These are phyloP conservation scores for Diadophis punctatus DNA, from an alignment of 2,113 vertebrate species.

Conservation along the genomic window DNA sequence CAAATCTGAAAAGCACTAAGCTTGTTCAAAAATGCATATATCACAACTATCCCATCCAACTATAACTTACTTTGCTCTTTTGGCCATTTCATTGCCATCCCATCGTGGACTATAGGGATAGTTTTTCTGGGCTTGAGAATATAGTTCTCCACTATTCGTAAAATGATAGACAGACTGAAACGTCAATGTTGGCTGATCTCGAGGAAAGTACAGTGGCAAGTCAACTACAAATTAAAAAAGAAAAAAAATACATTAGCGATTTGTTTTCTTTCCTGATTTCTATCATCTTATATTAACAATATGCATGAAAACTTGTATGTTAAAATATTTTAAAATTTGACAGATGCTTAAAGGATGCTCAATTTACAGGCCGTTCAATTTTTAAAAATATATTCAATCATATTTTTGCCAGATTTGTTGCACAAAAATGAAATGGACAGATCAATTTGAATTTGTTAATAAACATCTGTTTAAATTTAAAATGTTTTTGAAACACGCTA, in stretches of 20 bases:
- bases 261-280: neutral
- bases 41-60: neutral
- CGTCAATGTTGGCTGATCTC: slow-evolving; percentile 94
- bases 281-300: neutral
- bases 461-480: neutral
- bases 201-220: slow-evolving; percentile 92
- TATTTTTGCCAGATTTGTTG: neutral
- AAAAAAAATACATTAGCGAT: neutral
- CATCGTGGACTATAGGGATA: slow-evolving; percentile 98
- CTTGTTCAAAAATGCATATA: neutral
- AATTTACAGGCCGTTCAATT: neutral
- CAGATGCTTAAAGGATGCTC: neutral
- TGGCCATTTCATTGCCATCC: slow-evolving; percentile 99
- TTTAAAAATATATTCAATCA: neutral
- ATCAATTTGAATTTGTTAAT: neutral
- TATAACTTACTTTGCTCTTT: slow-evolving; percentile 93
- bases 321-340: neutral
- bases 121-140: slow-evolving; percentile 96
- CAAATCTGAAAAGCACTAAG: neutral
- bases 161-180: slow-evolving; percentile 99
- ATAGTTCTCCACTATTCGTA: slow-evolving; percentile 94
- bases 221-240: slow-evolving; percentile 78
- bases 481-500: neutral
- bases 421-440: neutral
- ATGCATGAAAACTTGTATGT: neutral